A percentile compares a stretch with the other conserved stretches of the same genome.
Evolutionary conservation across 1,140 invertebrate species (phyloP).

Genomic region (Temnothorax longispinosus): DNA sequence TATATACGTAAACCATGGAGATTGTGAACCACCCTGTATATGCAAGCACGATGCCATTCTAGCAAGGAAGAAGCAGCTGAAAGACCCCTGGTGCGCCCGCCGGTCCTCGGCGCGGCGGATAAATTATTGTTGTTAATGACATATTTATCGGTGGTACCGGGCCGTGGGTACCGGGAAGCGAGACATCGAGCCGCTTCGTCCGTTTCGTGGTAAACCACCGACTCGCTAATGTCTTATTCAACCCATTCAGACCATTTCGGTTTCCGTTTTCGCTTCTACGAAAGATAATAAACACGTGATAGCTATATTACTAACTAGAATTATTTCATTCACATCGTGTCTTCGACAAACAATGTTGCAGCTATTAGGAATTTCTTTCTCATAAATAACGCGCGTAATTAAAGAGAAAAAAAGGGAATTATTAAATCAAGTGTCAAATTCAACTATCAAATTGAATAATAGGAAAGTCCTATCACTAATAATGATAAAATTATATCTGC

Average conservation of each 20-base stretch:
- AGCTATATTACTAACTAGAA: not conserved
- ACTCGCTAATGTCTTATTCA: slow-evolving; percentile 21
- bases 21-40: not conserved
- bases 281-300: not conserved
- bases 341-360: not conserved
- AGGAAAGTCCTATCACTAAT: not conserved
- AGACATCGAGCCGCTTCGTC: slow-evolving; percentile 57
- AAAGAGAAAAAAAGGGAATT: not conserved
- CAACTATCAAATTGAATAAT: not conserved
- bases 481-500: not conserved
- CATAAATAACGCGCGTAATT: not conserved
- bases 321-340: not conserved
- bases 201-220: slow-evolving; percentile 72
- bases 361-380: not conserved
- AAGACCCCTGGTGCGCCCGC: slow-evolving; percentile 48
- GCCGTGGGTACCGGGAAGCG: slow-evolving; percentile 59
- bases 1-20: not conserved
- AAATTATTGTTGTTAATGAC: slow-evolving; percentile 80
- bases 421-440: not conserved
- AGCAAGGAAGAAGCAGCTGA: not conserved
- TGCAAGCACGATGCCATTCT: not conserved
- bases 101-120: slow-evolving; percentile 61
- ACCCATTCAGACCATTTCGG: not conserved
- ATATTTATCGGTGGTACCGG: slow-evolving; percentile 75
- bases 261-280: not conserved